These are phyloP conservation scores for Eristalis arbustorum DNA, from an alignment of 2,888 invertebrate genomes.

Conservation along the genomic window DNA sequence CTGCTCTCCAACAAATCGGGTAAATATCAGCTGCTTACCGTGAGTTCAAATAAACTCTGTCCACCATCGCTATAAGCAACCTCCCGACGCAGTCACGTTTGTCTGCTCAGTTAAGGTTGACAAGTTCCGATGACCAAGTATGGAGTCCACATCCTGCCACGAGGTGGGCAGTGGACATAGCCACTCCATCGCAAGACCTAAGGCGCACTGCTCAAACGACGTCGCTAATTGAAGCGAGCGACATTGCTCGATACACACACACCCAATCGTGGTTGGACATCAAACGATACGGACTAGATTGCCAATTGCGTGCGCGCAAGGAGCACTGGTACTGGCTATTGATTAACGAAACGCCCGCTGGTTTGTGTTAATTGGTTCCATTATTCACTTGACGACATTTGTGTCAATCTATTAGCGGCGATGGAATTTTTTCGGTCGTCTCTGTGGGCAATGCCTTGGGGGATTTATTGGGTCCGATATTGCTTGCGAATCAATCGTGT, in stretches of 20 bases:
- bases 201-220: background rate
- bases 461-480: background rate
- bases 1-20: background rate
- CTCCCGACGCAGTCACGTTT: background rate
- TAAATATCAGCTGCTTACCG: background rate
- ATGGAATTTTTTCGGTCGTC: background rate
- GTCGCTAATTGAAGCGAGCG: background rate
- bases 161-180: too few species aligned
- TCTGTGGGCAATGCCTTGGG: background rate
- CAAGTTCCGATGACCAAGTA: background rate
- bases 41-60: background rate
- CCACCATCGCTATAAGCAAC: background rate
- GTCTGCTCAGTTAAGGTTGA: background rate
- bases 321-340: background rate
- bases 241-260: background rate
- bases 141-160: background rate
- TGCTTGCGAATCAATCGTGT: slow-evolving; percentile 8
- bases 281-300: slow-evolving; percentile 24
- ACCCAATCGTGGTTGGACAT: background rate
- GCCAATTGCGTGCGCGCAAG: slow-evolving; percentile 14
- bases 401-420: slow-evolving; percentile 1
- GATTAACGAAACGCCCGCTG: background rate
- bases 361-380: slow-evolving; percentile 23
- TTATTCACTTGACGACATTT: background rate
- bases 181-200: background rate